A percentile compares a stretch with the other conserved stretches of the same genome.
Conservation (phyloP, 2,113 vertebrate species). For the Cyprinodon tularosa region DNA sequence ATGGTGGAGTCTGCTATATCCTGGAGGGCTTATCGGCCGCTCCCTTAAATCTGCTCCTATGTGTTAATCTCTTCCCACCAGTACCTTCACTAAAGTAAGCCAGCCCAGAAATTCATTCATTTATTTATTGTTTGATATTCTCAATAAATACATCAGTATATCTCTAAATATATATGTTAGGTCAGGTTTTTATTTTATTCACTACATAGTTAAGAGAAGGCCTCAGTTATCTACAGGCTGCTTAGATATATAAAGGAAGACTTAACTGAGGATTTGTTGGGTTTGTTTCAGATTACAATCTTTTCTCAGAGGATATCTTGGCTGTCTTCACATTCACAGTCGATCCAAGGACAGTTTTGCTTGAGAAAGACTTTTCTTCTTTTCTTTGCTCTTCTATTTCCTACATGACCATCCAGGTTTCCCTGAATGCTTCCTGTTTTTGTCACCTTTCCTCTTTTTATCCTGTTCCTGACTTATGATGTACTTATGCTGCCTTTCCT, state of each 20-base stretch:
- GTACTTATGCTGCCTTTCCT: neutral
- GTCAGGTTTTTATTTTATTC: constrained; percentile 2
- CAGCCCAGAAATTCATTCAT: constrained; percentile 22
- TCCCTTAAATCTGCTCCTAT: constrained; percentile 45
- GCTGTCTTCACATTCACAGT: neutral
- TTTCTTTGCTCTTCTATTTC: constrained; percentile 1
- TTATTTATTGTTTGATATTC: neutral
- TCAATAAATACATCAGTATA: constrained; percentile 2
- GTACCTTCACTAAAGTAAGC: constrained; percentile 37
- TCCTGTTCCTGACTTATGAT: neutral
- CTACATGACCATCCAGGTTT: constrained; percentile 3
- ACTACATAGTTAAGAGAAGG: neutral
- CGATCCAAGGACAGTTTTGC: neutral
- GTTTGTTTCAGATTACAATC: neutral
- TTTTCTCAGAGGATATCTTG: neutral
- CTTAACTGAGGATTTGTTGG: neutral
- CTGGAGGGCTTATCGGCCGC: constrained; percentile 44
- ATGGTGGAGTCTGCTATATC: constrained; percentile 32
- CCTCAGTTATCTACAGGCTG: neutral
- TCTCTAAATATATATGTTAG: neutral
- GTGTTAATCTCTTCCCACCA: constrained; percentile 52
- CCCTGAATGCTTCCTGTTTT: constrained; percentile 5
- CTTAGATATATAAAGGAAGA: neutral
- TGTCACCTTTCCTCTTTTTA: neutral
- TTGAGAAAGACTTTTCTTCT: neutral